phyloP scores from a whole-genome alignment of 2,888 invertebrate genomes.

The Agapostemon virescens region DNA sequence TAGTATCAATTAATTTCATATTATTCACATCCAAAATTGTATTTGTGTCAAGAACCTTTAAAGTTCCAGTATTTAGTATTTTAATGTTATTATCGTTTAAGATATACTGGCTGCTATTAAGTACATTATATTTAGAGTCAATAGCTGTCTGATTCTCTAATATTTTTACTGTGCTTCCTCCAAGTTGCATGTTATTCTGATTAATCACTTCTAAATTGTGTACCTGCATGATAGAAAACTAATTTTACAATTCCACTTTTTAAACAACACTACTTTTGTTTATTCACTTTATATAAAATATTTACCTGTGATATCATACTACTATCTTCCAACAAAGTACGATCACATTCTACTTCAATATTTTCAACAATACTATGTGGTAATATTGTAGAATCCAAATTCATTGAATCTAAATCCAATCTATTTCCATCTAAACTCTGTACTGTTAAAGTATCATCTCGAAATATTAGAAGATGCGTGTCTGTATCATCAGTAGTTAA shows the following conservation, averaged over 20 bases:
- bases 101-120: constrained; percentile 71
- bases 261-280: neutral
- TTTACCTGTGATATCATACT: constrained; percentile 75
- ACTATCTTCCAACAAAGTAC: constrained; percentile 71
- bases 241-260: neutral
- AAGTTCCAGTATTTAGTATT: constrained; percentile 69
- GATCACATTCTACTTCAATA: constrained; percentile 73
- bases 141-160: constrained; percentile 71
- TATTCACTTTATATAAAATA: neutral
- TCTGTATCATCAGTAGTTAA: constrained; percentile 74
- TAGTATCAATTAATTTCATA: constrained; percentile 71
- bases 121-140: constrained; percentile 71
- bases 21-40: constrained; percentile 72
- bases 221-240: constrained; percentile 62
- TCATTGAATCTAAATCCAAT: constrained; percentile 74
- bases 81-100: constrained; percentile 73
- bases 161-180: constrained; percentile 70
- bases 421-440: constrained; percentile 73
- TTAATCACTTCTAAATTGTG: constrained; percentile 75
- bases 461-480: constrained; percentile 75
- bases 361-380: constrained; percentile 72
- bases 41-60: constrained; percentile 73
- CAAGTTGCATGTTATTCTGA: constrained; percentile 70
- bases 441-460: constrained; percentile 75
- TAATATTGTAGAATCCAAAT: constrained; percentile 75